A percentile compares a stretch with the other conserved stretches of the same genome.
These are phyloP conservation scores for Aporrectodea caliginosa DNA, from an alignment of 1,140 invertebrate genomes.

Conservation along the genomic window DNA sequence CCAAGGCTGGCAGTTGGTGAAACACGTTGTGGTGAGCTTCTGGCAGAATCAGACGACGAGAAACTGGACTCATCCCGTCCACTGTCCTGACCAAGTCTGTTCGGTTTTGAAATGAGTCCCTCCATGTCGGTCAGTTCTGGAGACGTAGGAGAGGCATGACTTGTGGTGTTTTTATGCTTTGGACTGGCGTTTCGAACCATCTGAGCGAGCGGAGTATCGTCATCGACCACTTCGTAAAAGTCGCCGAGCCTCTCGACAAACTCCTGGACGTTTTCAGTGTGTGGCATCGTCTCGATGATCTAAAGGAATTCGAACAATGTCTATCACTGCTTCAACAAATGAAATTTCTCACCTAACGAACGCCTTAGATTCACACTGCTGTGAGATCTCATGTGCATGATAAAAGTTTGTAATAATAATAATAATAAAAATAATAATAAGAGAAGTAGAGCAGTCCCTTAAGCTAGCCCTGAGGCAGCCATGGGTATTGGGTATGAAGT, in stretches of 20 bases:
- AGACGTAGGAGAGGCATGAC: no score
- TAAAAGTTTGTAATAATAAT: no score
- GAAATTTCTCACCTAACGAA: no score
- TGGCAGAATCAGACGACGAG: background rate
- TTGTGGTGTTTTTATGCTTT: no score
- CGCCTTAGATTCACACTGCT: no score
- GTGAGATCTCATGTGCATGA: no score
- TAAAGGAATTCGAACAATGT: constrained; percentile 37
- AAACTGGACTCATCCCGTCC: background rate
- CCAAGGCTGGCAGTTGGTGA: no score
- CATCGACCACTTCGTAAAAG: constrained; percentile 60
- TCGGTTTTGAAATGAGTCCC: no score
- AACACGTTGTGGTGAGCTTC: background rate
- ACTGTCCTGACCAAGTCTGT: background rate
- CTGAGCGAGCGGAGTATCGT: background rate
- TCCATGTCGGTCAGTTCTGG: no score
- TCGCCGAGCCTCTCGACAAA: constrained; percentile 59
- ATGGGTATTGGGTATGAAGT: no score
- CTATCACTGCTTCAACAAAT: background rate
- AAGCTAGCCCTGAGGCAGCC: no score
- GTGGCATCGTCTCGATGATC: constrained; percentile 63
- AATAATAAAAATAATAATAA: background rate
- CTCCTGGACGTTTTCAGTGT: constrained; percentile 58
- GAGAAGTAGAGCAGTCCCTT: background rate
- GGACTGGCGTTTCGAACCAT: background rate